Conservation (phyloP, 2,888 invertebrate species). For the Torymus aiolomorphi region DNA sequence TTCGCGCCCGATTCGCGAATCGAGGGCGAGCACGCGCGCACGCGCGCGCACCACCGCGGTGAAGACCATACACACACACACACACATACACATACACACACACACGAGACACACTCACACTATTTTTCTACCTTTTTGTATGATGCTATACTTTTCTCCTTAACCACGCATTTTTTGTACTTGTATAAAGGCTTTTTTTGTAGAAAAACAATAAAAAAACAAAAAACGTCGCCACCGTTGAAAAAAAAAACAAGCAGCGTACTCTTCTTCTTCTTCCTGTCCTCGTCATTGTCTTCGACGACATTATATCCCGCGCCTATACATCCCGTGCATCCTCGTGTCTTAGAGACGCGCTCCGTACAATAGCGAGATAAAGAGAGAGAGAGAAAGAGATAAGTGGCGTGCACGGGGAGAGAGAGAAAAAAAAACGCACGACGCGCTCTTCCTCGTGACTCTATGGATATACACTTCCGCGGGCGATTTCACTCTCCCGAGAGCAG, state of each 20-base stretch:
- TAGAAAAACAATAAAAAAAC: slow-evolving; percentile 72
- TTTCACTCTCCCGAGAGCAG: slow-evolving; percentile 39
- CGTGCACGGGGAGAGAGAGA: not conserved
- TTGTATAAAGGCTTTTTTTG: slow-evolving; percentile 76
- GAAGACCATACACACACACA: slow-evolving; percentile 62
- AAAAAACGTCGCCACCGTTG: slow-evolving; percentile 75
- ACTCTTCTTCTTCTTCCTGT: slow-evolving; percentile 14
- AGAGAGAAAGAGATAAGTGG: not conserved
- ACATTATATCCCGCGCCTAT: too few relatives aligned
- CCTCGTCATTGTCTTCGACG: not conserved
- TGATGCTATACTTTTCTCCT: slow-evolving; percentile 58
- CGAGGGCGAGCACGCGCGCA: too few relatives aligned
- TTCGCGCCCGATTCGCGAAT: too few relatives aligned
- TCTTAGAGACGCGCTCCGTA: too few relatives aligned
- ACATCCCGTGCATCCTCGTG: too few relatives aligned
- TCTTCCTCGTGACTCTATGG: not conserved
- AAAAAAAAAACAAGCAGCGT: slow-evolving; percentile 43
- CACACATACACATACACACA: not conserved
- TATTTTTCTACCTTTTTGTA: slow-evolving; percentile 64
- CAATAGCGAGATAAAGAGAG: not conserved
- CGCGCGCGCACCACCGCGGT: slow-evolving; percentile 51
- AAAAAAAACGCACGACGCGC: not conserved
- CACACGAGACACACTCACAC: slow-evolving; percentile 33
- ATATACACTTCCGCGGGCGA: slow-evolving; percentile 37
- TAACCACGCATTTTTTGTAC: slow-evolving; percentile 74